A percentile compares a stretch with the other conserved stretches of the same genome.
These are phyloP conservation scores for Ianthella basta DNA, from an alignment of 37 sponge, comb jelly and placozoan species.

Conservation along the genomic window DNA sequence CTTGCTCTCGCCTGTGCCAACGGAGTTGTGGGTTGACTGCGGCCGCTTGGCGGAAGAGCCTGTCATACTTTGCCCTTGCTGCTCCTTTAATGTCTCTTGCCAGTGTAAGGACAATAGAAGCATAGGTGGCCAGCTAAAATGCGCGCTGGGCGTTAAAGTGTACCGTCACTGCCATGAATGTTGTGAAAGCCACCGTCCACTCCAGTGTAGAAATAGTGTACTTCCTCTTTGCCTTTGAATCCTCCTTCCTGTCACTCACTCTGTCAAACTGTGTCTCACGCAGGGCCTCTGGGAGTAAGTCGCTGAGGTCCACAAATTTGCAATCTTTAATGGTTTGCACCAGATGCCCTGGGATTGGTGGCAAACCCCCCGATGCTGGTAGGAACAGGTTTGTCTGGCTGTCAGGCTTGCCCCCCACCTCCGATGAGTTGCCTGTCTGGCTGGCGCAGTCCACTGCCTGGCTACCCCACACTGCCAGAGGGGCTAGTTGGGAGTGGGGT, in stretches of 20 bases:
- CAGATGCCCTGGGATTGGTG: background rate
- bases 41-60: background rate
- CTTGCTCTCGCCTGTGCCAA: background rate
- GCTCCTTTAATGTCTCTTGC: background rate
- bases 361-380: background rate
- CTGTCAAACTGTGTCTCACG: background rate
- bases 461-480: too few species aligned
- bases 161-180: background rate
- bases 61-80: background rate
- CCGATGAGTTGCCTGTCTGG: too few species aligned
- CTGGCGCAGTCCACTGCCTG: too few species aligned
- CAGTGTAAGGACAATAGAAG: background rate
- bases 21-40: background rate
- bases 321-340: background rate
- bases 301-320: background rate
- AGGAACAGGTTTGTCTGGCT: too few species aligned
- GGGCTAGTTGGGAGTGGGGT: too few species aligned
- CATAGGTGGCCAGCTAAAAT: background rate
- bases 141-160: background rate
- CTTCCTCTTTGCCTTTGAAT: background rate
- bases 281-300: background rate
- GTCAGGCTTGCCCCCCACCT: too few species aligned
- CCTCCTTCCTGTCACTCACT: background rate
- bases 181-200: background rate
- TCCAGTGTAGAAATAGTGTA: background rate